Evolutionary conservation across 2,113 vertebrate genomes (phyloP), one percentile per base, ranked within the genome.

Genomic region (Bambusicola thoracicus): DNA sequence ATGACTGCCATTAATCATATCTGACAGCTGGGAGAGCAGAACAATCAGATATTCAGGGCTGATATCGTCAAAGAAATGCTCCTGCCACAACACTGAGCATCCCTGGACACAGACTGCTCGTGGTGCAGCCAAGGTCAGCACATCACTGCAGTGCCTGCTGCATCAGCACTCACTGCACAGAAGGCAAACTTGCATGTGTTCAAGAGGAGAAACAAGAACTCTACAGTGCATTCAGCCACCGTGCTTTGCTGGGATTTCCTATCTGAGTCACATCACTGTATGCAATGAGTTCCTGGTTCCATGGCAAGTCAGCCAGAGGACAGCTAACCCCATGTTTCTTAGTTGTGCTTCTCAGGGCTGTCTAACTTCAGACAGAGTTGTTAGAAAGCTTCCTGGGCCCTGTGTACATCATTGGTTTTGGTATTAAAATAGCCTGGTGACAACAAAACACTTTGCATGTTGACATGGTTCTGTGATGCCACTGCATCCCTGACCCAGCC

Each of bases 361-460:
- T 32, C 68, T 36, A 16, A 30, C 76, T 82, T 40, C 74, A 81
- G 76, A 88, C 74, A 36, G 90, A 46, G 61, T 32, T 59, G 22
- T 88, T 74, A 94, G 55, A 48, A 87, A 61, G 49, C 43, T 84
- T 88, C 68, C 82, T 34, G 51, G 41, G 58, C 76, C 65, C 49
- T 0, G 13, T 55, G 56, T 13, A 8, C 69, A 55, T 25, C 9
- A 38, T 66, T 74, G 18, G 11, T 46, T 90, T 92, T 30, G 90
- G 41, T 85, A 67, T 92, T 66, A 63, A 79, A 88, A 85, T 32
- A 7, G 58, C 70, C 53, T 2, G 36, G 79, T 62, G 85, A 82
- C 65, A 88, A 78, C 80, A 51, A 66, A 87, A 87, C 67, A 40
- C 75, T 93, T 32, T 89, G 70, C 75, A 78, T 59, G 59, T 75